Evolutionary conservation across 2,888 invertebrate species (phyloP).

Genomic region (Bombylius major): DNA sequence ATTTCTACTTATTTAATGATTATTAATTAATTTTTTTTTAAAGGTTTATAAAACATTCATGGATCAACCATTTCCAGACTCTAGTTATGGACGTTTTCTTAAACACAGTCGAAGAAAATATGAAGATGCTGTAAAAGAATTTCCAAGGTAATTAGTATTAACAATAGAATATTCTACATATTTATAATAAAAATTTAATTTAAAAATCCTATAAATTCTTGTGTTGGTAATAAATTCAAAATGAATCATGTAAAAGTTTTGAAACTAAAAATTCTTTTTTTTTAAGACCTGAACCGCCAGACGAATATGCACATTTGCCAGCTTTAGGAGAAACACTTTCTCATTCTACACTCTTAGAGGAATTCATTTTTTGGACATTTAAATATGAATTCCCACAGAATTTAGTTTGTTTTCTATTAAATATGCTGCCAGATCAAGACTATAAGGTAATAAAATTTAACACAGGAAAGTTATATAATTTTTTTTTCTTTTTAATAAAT

Average conservation of each 20-base stretch:
- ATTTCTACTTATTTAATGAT: background rate
- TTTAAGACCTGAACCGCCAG: conserved; percentile 48
- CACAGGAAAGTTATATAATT: no score
- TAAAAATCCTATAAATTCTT: no score
- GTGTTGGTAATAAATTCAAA: no score
- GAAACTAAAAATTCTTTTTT: background rate
- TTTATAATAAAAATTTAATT: no score
- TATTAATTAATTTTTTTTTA: conserved; percentile 14
- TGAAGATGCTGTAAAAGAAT: conserved; percentile 65
- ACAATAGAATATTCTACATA: conserved; percentile 8
- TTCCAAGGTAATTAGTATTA: conserved; percentile 45
- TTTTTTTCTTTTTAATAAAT: no score
- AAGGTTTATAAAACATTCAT: conserved; percentile 61
- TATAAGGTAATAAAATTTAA: conserved; percentile 56
- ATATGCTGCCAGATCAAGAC: conserved; percentile 88
- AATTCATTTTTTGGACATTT: conserved; percentile 96
- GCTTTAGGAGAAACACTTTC: conserved; percentile 65
- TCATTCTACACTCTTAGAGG: conserved; percentile 80
- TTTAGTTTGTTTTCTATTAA: conserved; percentile 84
- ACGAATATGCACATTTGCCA: conserved; percentile 67
- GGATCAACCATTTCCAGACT: conserved; percentile 50
- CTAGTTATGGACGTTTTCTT: conserved; percentile 61
- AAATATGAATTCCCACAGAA: conserved; percentile 96
- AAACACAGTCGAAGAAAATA: conserved; percentile 62
- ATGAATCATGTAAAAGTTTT: background rate